These are phyloP conservation scores for Ploceus nigricollis DNA, from an alignment of 2,113 vertebrate species.

Conservation along the genomic window DNA sequence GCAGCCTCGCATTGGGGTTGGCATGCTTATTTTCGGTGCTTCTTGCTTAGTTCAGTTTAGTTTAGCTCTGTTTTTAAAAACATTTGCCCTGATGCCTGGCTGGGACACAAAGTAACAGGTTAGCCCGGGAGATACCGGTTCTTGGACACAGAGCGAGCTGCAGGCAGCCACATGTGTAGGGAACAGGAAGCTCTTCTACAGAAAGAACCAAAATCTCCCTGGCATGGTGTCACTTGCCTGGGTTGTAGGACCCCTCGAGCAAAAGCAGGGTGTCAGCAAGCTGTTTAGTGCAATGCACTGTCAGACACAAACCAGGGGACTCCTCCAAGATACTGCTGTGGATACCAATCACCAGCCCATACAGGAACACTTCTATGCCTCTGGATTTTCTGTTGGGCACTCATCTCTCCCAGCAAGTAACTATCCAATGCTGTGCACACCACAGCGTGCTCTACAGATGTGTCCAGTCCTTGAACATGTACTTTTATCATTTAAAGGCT, in stretches of 20 bases:
- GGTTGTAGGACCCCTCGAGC: background rate
- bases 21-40: background rate
- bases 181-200: background rate
- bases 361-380: background rate
- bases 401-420: background rate
- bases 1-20: background rate
- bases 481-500: background rate
- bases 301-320: background rate
- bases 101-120: background rate
- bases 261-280: background rate
- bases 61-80: too few species aligned
- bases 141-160: rapidly evolving
- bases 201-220: background rate
- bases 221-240: rapidly evolving
- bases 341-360: background rate
- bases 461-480: background rate
- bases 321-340: background rate
- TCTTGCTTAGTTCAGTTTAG: background rate
- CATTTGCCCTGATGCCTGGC: rapidly evolving
- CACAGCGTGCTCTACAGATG: too few species aligned
- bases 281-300: background rate
- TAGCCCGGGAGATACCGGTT: rapidly evolving
- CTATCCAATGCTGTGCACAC: too few species aligned
- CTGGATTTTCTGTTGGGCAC: background rate
- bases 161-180: too few species aligned